A percentile compares a stretch with the other conserved stretches of the same genome.
phyloP scores from a whole-genome alignment of 2,888 invertebrate genomes.

The Eupithecia vulgata region DNA sequence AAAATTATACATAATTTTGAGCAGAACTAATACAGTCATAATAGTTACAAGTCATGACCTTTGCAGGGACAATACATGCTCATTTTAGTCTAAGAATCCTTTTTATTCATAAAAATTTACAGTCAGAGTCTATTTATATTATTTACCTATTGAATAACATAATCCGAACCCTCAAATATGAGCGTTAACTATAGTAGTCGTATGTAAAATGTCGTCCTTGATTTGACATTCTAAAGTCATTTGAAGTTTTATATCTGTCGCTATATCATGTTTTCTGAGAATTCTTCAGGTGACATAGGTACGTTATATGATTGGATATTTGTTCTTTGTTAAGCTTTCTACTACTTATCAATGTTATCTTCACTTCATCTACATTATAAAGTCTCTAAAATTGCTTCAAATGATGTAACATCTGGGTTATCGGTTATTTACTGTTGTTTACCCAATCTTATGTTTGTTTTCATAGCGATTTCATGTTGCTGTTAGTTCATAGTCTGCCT shows the following conservation, averaged over 20 bases:
- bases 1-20: too few species aligned
- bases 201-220: not conserved
- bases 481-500: not conserved
- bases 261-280: not conserved
- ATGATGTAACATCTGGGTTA: slow-evolving; percentile 27
- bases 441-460: slow-evolving; percentile 10
- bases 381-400: slow-evolving; percentile 2
- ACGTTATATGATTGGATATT: not conserved
- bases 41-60: too few species aligned
- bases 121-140: not conserved
- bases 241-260: not conserved
- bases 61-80: too few species aligned
- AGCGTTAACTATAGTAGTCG: not conserved
- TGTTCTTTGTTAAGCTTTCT: not conserved
- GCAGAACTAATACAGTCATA: too few species aligned
- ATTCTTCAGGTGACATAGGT: not conserved
- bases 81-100: too few species aligned
- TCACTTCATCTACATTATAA: not conserved
- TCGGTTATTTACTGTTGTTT: slow-evolving; percentile 24
- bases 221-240: not conserved
- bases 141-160: not conserved
- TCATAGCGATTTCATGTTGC: not conserved
- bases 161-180: not conserved
- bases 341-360: not conserved
- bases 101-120: too few species aligned